These are phyloP conservation scores for Dryobates pubescens DNA, from an alignment of 2,797 vertebrate species.

Conservation along the genomic window DNA sequence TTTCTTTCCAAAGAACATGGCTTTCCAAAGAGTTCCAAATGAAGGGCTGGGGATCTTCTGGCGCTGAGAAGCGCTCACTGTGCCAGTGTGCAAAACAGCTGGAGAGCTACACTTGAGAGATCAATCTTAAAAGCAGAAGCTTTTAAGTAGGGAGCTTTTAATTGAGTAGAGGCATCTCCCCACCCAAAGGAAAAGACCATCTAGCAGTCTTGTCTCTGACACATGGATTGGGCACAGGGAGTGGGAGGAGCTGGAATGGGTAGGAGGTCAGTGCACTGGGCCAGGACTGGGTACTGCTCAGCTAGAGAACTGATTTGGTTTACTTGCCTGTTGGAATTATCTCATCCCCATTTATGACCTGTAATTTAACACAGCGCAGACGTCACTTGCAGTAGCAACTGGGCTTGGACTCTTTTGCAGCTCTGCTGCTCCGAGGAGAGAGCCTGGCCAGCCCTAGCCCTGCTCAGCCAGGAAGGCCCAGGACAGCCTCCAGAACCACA, in stretches of 20 bases:
- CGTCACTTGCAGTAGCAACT: slow-evolving; percentile 77
- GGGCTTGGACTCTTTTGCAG: slow-evolving; percentile 53
- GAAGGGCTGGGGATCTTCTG: background rate
- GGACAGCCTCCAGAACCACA: background rate
- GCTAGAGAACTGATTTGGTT: slow-evolving; percentile 79
- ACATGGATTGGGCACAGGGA: slow-evolving; percentile 38
- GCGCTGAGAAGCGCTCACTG: background rate
- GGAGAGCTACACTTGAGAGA: background rate
- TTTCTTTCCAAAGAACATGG: background rate
- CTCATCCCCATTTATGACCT: slow-evolving; percentile 93
- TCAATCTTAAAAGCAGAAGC: background rate
- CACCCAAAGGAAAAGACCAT: background rate
- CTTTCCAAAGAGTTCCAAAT: background rate
- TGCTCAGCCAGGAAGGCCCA: background rate
- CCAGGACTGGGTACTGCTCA: slow-evolving; percentile 80
- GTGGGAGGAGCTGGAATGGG: slow-evolving; percentile 82
- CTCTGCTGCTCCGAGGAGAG: slow-evolving; percentile 38
- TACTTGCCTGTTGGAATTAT: slow-evolving; percentile 95
- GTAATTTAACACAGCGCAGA: slow-evolving; percentile 91
- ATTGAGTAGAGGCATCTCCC: background rate
- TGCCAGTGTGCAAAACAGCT: background rate
- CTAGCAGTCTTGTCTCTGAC: background rate
- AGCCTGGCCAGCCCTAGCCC: background rate
- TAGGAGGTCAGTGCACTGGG: slow-evolving; percentile 78
- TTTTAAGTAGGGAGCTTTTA: background rate